Conservation (phyloP, 2,888 invertebrate species). For the Sthenelais limicola region DNA sequence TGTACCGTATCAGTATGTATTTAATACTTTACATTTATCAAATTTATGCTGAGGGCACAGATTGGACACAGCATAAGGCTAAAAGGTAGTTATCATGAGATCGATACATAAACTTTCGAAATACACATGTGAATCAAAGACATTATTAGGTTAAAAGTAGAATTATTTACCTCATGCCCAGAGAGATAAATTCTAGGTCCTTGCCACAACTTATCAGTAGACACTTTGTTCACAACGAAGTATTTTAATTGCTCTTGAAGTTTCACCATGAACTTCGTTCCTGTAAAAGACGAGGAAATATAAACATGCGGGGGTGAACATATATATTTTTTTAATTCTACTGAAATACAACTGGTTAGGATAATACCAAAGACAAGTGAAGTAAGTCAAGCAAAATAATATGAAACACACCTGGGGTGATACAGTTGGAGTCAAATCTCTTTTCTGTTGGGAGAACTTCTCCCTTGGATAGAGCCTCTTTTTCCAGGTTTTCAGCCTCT, state of each 20-base stretch:
- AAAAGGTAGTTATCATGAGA: no score
- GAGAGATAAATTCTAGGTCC: conserved; percentile 89
- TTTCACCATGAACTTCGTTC: conserved; percentile 87
- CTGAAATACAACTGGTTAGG: no score
- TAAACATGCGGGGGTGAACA: no score
- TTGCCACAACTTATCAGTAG: conserved; percentile 89
- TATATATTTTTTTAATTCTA: no score
- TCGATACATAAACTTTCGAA: no score
- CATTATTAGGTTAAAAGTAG: not conserved
- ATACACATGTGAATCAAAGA: not conserved
- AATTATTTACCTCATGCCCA: conserved; percentile 85
- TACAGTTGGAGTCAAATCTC: conserved; percentile 97
- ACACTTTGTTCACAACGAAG: conserved; percentile 85
- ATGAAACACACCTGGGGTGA: conserved; percentile 86
- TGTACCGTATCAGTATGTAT: no score
- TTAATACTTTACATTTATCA: no score
- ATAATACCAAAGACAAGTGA: no score
- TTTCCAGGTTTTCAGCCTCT: conserved; percentile 85
- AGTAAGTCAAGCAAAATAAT: no score
- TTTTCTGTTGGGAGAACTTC: conserved; percentile 84
- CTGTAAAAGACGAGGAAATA: conserved; percentile 53
- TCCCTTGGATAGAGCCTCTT: conserved; percentile 83
- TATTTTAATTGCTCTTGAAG: conserved; percentile 88
- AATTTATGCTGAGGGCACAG: no score
- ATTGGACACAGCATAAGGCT: no score